These are phyloP conservation scores for Jacana jacana DNA, from an alignment of 2,113 vertebrate species.

Conservation along the genomic window DNA sequence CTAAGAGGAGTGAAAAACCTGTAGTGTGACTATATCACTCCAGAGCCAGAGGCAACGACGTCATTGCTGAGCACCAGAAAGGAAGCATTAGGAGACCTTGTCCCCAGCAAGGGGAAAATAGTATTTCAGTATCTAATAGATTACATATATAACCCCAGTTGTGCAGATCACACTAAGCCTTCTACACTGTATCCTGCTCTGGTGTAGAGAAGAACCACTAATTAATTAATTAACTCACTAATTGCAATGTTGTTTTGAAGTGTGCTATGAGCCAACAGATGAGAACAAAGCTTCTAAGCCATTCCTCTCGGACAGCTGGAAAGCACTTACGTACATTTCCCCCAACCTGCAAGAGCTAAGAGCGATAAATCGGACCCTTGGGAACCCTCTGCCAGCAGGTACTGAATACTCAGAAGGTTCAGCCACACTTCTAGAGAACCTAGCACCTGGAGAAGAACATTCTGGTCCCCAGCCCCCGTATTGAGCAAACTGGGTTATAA, in stretches of 20 bases:
- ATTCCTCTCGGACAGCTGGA: conserved; percentile 89
- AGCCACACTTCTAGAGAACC: not conserved
- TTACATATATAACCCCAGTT: rapidly evolving
- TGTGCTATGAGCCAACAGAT: conserved; percentile 90
- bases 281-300: conserved; percentile 86
- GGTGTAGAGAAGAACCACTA: not conserved
- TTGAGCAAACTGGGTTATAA: not conserved
- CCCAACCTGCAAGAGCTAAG: conserved; percentile 86
- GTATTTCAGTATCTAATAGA: not conserved
- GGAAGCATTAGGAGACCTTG: not conserved
- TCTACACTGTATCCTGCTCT: not conserved
- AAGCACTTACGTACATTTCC: conserved; percentile 80
- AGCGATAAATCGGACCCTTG: conserved; percentile 81
- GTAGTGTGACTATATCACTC: not conserved
- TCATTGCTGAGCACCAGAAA: not conserved
- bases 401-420: not conserved
- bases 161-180: not conserved
- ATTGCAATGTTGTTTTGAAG: conserved; percentile 70
- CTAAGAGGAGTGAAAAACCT: not conserved
- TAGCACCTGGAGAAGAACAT: not conserved
- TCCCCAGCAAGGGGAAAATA: not conserved
- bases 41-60: not conserved
- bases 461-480: not conserved
- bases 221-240: not conserved
- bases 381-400: conserved; percentile 82